Evolutionary conservation across 2,888 invertebrate genomes (phyloP).

Genomic region (Leucania comma): DNA sequence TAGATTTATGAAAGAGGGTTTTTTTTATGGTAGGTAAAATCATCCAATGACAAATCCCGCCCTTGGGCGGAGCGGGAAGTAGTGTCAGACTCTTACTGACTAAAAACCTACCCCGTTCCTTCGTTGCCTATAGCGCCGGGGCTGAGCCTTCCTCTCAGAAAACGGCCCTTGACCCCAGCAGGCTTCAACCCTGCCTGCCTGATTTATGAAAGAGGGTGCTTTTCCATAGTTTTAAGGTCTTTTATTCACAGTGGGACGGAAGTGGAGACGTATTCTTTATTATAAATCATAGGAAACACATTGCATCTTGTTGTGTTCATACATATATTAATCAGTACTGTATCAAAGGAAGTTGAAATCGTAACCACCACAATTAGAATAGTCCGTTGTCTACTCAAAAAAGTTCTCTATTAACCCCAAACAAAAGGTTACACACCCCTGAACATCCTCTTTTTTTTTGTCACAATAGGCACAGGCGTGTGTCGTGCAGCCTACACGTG

Average conservation of each 20-base stretch:
- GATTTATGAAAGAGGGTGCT: too few species aligned
- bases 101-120: too few species aligned
- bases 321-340: not conserved
- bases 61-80: too few species aligned
- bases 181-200: too few species aligned
- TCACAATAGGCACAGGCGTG: constrained; percentile 48
- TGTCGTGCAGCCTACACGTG: constrained; percentile 63
- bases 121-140: too few species aligned
- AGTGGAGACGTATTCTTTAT: not conserved
- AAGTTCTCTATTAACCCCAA: not conserved
- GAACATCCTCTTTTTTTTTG: constrained; percentile 53
- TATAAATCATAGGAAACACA: not conserved
- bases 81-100: too few species aligned
- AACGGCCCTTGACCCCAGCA: too few species aligned
- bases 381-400: not conserved
- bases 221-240: not conserved
- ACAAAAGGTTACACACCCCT: constrained; percentile 48
- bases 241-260: not conserved
- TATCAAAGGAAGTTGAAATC: constrained; percentile 6
- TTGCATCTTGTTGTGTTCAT: too few species aligned
- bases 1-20: too few species aligned
- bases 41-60: too few species aligned
- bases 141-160: too few species aligned
- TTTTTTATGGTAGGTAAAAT: too few species aligned
- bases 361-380: not conserved